phyloP scores from a whole-genome alignment of 92 coral and sea anemone genomes.

The Epizoanthus stellaris region DNA sequence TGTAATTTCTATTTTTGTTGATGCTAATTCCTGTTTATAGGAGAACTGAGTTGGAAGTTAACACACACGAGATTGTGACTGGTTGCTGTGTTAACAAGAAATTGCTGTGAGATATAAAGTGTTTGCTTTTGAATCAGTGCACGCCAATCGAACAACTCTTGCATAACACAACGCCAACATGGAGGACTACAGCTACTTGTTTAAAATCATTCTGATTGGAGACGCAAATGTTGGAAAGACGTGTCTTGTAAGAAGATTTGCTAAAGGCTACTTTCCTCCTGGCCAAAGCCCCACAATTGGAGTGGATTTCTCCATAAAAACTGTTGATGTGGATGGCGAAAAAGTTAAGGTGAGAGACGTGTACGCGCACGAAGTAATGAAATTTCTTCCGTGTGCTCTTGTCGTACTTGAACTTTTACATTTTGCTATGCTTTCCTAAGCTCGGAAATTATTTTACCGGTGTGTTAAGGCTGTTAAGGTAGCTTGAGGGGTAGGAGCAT shows the following conservation, averaged over 20 bases:
- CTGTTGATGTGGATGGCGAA: slow-evolving; percentile 95
- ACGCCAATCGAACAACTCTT: background rate
- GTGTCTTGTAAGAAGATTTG: slow-evolving; percentile 92
- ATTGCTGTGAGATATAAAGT: background rate
- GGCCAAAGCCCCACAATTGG: slow-evolving; percentile 98
- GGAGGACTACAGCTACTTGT: slow-evolving; percentile 92
- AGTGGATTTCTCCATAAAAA: slow-evolving; percentile 95
- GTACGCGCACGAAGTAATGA: background rate
- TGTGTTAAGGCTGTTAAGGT: background rate
- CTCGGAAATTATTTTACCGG: background rate
- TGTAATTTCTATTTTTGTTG: slow-evolving; percentile 49
- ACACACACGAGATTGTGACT: slow-evolving; percentile 19
- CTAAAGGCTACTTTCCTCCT: slow-evolving; percentile 95
- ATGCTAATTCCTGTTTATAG: slow-evolving; percentile 25
- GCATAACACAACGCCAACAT: slow-evolving; percentile 35
- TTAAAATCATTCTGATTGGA: slow-evolving; percentile 97
- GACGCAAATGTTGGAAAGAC: slow-evolving; percentile 99
- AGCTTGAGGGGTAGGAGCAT: background rate
- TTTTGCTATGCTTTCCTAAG: background rate
- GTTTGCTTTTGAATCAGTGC: background rate
- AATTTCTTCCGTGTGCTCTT: background rate
- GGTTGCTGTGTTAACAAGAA: background rate
- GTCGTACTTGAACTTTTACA: background rate
- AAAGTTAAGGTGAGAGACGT: slow-evolving; percentile 81
- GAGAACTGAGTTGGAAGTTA: slow-evolving; percentile 7